Percentiles rank a stretch among this genome's conserved stretches.
Evolutionary conservation across 2,113 vertebrate species (phyloP).

Genomic region (Columba janthina): DNA sequence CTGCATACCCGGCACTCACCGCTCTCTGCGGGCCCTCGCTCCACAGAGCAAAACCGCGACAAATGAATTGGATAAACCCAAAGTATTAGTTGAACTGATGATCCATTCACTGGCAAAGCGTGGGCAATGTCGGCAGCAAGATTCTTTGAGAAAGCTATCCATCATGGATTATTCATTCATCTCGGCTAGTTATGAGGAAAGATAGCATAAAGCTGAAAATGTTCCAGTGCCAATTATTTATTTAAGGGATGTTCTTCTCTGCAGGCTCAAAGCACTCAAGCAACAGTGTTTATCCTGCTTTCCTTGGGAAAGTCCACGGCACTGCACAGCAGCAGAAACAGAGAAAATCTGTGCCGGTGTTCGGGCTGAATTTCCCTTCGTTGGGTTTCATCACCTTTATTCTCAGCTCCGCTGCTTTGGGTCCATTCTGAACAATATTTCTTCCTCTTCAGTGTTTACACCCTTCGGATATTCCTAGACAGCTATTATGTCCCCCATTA

Average conservation of each 20-base stretch:
- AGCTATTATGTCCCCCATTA: not conserved
- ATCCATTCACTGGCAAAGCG: not conserved
- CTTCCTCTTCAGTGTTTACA: constrained; percentile 21
- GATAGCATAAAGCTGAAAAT: not conserved
- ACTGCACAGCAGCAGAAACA: rapidly evolving
- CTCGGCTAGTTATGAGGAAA: not conserved
- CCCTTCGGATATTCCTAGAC: not conserved
- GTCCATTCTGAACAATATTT: not conserved
- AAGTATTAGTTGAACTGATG: not conserved
- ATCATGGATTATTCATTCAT: constrained; percentile 43
- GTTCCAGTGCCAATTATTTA: constrained; percentile 20
- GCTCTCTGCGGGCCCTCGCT: not conserved
- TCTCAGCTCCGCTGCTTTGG: not conserved
- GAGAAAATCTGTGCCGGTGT: not conserved
- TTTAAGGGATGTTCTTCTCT: not conserved
- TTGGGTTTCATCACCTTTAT: not conserved
- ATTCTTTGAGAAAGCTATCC: not conserved
- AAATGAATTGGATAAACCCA: not conserved
- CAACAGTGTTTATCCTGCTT: not conserved
- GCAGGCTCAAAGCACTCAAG: not conserved
- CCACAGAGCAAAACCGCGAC: not conserved
- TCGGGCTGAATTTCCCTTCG: not conserved
- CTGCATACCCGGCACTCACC: rapidly evolving
- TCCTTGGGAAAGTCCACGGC: not conserved
- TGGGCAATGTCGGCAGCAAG: not conserved